Percentiles rank a stretch among this genome's conserved stretches.
These are phyloP conservation scores for Caenorhabditis remanei DNA, from an alignment of 1,140 invertebrate species.

Conservation along the genomic window DNA sequence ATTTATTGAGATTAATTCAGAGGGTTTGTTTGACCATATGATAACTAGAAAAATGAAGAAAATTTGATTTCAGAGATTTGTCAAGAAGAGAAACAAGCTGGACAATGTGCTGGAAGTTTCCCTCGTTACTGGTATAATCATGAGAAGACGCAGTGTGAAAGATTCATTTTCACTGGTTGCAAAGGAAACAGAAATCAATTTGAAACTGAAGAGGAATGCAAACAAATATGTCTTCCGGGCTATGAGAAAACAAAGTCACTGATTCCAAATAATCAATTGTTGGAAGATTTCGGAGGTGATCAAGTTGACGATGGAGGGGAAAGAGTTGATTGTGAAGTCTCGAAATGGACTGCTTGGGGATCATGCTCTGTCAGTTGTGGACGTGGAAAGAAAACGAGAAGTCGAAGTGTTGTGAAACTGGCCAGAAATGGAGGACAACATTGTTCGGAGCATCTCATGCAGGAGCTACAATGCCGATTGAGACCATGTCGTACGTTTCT, in stretches of 20 bases:
- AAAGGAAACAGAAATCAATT: constrained; percentile 84
- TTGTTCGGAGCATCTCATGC: constrained; percentile 81
- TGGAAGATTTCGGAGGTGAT: constrained; percentile 69
- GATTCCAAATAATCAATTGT: constrained; percentile 71
- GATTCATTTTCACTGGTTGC: constrained; percentile 83
- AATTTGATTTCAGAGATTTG: constrained; percentile 73
- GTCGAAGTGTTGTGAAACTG: constrained; percentile 75
- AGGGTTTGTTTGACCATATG: constrained; percentile 68
- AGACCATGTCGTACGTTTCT: constrained; percentile 77
- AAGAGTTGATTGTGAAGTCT: constrained; percentile 63
- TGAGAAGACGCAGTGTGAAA: constrained; percentile 80
- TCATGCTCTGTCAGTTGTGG: constrained; percentile 85
- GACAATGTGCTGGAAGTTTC: constrained; percentile 81
- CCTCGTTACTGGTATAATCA: constrained; percentile 82
- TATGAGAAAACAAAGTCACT: constrained; percentile 71
- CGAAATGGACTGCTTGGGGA: constrained; percentile 81
- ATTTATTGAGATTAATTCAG: constrained; percentile 73
- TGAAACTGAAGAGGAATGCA: constrained; percentile 78
- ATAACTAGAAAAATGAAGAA: too few species aligned
- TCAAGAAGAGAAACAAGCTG: constrained; percentile 78
- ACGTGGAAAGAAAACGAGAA: constrained; percentile 79
- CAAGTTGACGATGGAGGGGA: constrained; percentile 73
- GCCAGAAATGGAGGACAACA: constrained; percentile 83
- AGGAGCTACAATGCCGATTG: constrained; percentile 78
- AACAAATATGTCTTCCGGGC: constrained; percentile 72